Evolutionary conservation across 2,113 vertebrate species (phyloP), one percentile per base, ranked within the genome.

Genomic region (Proterorhinus semilunaris): DNA sequence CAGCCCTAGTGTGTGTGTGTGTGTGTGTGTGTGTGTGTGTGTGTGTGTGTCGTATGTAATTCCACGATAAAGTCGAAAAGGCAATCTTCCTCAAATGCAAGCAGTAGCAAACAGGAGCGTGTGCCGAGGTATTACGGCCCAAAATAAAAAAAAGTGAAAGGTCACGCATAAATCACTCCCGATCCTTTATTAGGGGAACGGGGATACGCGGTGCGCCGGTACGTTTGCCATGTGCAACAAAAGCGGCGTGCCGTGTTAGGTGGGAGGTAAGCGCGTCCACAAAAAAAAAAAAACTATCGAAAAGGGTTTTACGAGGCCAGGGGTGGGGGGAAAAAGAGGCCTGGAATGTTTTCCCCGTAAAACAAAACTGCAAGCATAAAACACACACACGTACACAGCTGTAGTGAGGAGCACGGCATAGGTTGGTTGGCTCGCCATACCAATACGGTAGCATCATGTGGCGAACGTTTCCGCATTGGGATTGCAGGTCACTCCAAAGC

Each of bases 111-210:
- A 72, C 64, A 68, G 8, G 49, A 16, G 45, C n/a, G n/a, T 6
- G 48, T 59, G 49, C 65, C 3, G 6, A 46, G 66, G 63, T 55
- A 44, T 68, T 48, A 51, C 6, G 46, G 44, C 62, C 43, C 51
- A 42, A 36, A 62, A 58, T 49, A 36, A 27, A 70, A 27, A 70
- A 68, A 80, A 47, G 65, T 49, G 59, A 70, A 69, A 81, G 71
- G 79, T 77, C 74, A 55, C 6, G 62, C 62, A 68, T 70, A 62
- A 65, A 82, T 65, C 45, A 68, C 52, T 48, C 21, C 27, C 15
- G 27, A 62, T 55, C 48, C 66, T 51, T 43, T 8, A 4, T 16
- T 44, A 63, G 50, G 44, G 53, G 15, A 15, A 49, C 0, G 10
- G n/a, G 50, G 53, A 13, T 15, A 15, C 6, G 15, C 8, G 53